phyloP scores from a whole-genome alignment of 1,140 invertebrate genomes.

The Pseudobourletiella spinata region DNA sequence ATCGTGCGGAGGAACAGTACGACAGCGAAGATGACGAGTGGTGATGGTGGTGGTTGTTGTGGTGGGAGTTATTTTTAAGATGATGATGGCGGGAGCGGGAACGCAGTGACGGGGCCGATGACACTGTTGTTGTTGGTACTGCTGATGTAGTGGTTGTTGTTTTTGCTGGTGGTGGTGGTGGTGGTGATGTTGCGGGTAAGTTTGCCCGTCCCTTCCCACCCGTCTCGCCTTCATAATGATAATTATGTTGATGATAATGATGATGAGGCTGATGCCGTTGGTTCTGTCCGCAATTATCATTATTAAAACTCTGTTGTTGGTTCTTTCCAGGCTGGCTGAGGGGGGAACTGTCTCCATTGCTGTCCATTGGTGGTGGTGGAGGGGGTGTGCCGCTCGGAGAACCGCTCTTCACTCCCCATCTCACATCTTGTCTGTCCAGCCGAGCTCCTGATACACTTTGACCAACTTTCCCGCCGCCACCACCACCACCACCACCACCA shows the following conservation, averaged over 20 bases:
- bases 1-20: slow-evolving; percentile 5
- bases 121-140: neutral
- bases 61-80: slow-evolving; percentile 1
- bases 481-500: no score
- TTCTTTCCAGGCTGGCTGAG: no score
- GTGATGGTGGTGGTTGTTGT: slow-evolving; percentile 20
- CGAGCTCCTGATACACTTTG: no score
- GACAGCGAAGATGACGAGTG: slow-evolving; percentile 2
- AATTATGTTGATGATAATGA: slow-evolving; percentile 12
- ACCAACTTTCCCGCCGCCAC: no score
- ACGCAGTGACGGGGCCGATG: neutral
- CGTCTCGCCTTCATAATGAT: neutral
- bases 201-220: neutral
- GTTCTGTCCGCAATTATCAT: neutral
- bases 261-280: slow-evolving; percentile 1
- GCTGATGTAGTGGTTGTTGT: neutral
- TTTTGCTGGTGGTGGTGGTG: neutral
- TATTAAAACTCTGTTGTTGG: no score
- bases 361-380: no score
- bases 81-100: neutral
- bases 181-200: neutral
- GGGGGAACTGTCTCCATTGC: no score
- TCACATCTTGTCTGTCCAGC: no score
- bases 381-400: no score
- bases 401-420: no score